Evolutionary conservation across 2,888 invertebrate species (phyloP).

Genomic region (Melikaiella ostensackeni): DNA sequence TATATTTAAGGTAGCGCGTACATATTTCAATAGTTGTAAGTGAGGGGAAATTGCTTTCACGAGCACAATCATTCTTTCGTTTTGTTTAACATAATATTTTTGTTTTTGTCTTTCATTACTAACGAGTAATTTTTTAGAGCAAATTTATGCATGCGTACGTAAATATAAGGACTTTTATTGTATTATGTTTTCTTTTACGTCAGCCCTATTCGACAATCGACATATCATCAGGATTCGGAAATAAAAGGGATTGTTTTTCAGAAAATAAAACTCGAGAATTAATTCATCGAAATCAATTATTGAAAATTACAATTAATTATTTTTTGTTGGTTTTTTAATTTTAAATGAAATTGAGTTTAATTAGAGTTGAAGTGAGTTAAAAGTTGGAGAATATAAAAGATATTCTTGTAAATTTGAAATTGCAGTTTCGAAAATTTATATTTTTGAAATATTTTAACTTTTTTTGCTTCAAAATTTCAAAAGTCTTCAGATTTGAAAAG

Average conservation of each 20-base stretch:
- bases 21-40: background rate
- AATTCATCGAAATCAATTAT: too few species aligned
- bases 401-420: too few species aligned
- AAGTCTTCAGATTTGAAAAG: too few species aligned
- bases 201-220: background rate
- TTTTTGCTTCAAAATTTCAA: too few species aligned
- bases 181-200: conserved; percentile 24
- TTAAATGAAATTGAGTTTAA: too few species aligned
- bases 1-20: conserved; percentile 4
- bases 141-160: conserved; percentile 31
- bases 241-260: background rate
- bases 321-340: too few species aligned
- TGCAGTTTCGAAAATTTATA: too few species aligned
- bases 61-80: background rate
- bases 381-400: too few species aligned
- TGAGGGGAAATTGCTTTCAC: background rate
- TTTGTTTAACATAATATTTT: conserved; percentile 17
- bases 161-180: conserved; percentile 5
- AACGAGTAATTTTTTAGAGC: background rate
- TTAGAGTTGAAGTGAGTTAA: too few species aligned
- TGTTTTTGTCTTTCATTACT: background rate
- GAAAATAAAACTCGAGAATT: too few species aligned
- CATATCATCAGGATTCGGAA: conserved; percentile 33
- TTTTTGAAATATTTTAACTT: too few species aligned
- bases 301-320: too few species aligned